phyloP scores from a whole-genome alignment of 92 coral and sea anemone species.

The Palythoa grandiflora region DNA sequence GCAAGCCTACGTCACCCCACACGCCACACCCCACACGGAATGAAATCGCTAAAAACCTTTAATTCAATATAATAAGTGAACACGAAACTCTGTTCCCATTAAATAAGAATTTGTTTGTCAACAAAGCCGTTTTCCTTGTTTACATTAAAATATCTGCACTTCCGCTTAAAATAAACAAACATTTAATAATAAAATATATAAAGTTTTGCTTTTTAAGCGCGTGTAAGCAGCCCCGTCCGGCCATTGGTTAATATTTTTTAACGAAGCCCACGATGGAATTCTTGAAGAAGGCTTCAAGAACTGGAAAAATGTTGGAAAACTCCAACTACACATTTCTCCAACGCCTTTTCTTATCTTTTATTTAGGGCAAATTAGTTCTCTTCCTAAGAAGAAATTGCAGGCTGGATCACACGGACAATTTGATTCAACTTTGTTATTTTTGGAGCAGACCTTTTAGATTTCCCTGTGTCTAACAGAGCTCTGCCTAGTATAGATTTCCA shows the following conservation, averaged over 20 bases:
- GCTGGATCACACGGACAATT: background rate
- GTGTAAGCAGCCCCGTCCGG: background rate
- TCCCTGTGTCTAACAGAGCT: background rate
- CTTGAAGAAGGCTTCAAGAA: background rate
- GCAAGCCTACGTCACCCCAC: too few species aligned
- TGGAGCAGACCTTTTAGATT: background rate
- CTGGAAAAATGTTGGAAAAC: background rate
- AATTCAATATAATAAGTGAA: too few species aligned
- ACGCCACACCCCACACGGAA: too few species aligned
- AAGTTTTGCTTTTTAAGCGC: background rate
- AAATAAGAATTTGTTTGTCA: too few species aligned
- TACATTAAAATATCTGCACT: background rate
- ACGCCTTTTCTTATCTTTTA: background rate
- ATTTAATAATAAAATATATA: background rate
- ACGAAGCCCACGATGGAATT: background rate
- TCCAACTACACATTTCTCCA: background rate
- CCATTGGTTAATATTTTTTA: background rate
- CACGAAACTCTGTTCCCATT: too few species aligned
- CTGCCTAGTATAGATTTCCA: constrained; percentile 58
- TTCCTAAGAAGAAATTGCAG: background rate
- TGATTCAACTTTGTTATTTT: background rate
- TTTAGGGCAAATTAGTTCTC: background rate
- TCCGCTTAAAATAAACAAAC: background rate
- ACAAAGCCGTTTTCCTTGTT: too few species aligned
- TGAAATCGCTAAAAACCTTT: too few species aligned